A percentile compares a stretch with the other conserved stretches of the same genome.
Conservation (phyloP, 2,888 invertebrate genomes). For the Cabera pusaria region DNA sequence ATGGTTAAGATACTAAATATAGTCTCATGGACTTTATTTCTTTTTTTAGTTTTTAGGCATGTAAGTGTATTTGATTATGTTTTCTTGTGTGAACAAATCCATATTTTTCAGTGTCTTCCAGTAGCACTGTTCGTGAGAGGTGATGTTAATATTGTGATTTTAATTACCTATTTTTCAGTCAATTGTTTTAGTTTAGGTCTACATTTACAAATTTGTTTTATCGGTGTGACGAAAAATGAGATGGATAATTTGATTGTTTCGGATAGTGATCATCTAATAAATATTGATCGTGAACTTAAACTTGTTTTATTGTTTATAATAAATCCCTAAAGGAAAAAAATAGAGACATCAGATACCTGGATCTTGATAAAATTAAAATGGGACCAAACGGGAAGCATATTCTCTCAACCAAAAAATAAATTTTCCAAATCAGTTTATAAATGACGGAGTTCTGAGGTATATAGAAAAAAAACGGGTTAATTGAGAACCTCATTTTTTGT, state of each 20-base stretch:
- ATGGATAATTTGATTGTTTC: slow-evolving; percentile 72
- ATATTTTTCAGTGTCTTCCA: slow-evolving; percentile 72
- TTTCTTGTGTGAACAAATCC: slow-evolving; percentile 44
- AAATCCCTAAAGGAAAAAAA: no score
- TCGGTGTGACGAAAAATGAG: slow-evolving; percentile 69
- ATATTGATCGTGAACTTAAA: slow-evolving; percentile 58
- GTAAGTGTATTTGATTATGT: slow-evolving; percentile 39
- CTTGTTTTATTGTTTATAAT: slow-evolving; percentile 48
- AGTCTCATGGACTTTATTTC: slow-evolving; percentile 29
- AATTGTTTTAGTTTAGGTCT: slow-evolving; percentile 62
- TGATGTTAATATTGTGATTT: slow-evolving; percentile 61
- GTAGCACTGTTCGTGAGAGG: slow-evolving; percentile 57
- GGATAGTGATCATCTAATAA: slow-evolving; percentile 76
- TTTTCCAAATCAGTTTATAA: no score
- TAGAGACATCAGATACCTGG: no score
- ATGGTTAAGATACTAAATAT: slow-evolving; percentile 23
- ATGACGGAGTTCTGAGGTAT: no score
- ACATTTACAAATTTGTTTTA: slow-evolving; percentile 53
- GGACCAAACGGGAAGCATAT: no score
- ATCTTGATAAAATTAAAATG: no score
- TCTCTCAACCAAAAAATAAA: no score
- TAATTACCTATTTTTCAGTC: slow-evolving; percentile 60
- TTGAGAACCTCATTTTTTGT: no score
- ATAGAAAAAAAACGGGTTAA: no score
- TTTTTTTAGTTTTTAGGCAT: slow-evolving; percentile 39